Percentiles rank a stretch among this genome's conserved stretches.
These are phyloP conservation scores for Gari tellinella DNA, from an alignment of 2,888 invertebrate species.

Conservation along the genomic window DNA sequence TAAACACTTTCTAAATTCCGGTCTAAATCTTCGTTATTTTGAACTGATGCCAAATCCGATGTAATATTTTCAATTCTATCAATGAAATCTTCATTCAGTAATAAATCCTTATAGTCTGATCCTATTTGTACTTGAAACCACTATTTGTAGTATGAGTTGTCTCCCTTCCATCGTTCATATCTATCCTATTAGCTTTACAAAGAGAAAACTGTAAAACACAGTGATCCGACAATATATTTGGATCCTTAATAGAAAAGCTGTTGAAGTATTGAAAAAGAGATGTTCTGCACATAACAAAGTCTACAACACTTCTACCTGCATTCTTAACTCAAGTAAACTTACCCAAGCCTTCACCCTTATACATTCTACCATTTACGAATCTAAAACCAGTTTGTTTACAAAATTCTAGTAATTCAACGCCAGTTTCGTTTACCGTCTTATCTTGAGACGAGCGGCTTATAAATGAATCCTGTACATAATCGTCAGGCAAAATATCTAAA, in stretches of 20 bases:
- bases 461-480: neutral
- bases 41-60: neutral
- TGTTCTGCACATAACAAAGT: neutral
- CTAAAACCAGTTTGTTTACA: neutral
- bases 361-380: conserved; percentile 1
- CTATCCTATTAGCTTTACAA: neutral
- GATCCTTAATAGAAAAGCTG: neutral
- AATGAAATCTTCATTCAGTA: neutral
- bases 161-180: neutral
- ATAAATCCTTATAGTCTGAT: too few relatives aligned
- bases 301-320: neutral
- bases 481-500: conserved; percentile 3
- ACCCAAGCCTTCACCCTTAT: neutral
- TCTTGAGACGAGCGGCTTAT: neutral
- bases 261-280: neutral
- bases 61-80: neutral
- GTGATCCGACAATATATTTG: conserved; percentile 19
- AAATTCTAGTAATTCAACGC: conserved; percentile 6
- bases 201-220: neutral
- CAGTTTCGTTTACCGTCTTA: neutral
- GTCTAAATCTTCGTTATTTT: neutral
- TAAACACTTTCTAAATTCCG: neutral
- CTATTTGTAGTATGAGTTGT: too few relatives aligned
- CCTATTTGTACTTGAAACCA: too few relatives aligned
- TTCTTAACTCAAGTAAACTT: neutral